These are phyloP conservation scores for Motacilla alba DNA, from an alignment of 2,113 vertebrate genomes.

Conservation along the genomic window DNA sequence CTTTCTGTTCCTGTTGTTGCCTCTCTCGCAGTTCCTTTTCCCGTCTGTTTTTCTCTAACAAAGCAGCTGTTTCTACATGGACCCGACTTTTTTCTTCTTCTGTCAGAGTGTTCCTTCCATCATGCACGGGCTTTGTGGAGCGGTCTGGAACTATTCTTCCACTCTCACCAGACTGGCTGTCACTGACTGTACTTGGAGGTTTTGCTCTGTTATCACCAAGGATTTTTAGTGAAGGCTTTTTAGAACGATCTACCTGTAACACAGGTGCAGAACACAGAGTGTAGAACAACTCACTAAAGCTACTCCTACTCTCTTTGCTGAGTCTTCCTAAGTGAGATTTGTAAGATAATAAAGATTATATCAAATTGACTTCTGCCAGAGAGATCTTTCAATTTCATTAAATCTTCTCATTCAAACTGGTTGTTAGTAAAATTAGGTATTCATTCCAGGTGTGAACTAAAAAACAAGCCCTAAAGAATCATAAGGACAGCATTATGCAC, in stretches of 20 bases:
- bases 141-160: conserved; percentile 82
- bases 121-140: conserved; percentile 79
- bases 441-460: background rate
- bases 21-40: conserved; percentile 80
- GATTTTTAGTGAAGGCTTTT: conserved; percentile 81
- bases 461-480: background rate
- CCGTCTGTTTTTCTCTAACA: conserved; percentile 78
- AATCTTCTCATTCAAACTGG: background rate
- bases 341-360: background rate
- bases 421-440: background rate
- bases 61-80: conserved; percentile 74
- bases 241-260: conserved; percentile 90
- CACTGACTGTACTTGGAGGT: conserved; percentile 61
- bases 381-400: background rate
- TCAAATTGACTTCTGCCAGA: background rate
- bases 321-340: background rate
- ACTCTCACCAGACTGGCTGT: conserved; percentile 68
- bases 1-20: conserved; percentile 70
- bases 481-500: background rate
- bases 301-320: background rate
- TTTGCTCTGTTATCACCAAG: conserved; percentile 70
- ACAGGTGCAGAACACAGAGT: background rate
- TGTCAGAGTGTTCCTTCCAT: conserved; percentile 53
- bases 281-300: background rate
- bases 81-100: conserved; percentile 82